A percentile compares a stretch with the other conserved stretches of the same genome.
These are phyloP conservation scores for Nomada flava DNA, from an alignment of 2,888 invertebrate genomes.

Conservation along the genomic window DNA sequence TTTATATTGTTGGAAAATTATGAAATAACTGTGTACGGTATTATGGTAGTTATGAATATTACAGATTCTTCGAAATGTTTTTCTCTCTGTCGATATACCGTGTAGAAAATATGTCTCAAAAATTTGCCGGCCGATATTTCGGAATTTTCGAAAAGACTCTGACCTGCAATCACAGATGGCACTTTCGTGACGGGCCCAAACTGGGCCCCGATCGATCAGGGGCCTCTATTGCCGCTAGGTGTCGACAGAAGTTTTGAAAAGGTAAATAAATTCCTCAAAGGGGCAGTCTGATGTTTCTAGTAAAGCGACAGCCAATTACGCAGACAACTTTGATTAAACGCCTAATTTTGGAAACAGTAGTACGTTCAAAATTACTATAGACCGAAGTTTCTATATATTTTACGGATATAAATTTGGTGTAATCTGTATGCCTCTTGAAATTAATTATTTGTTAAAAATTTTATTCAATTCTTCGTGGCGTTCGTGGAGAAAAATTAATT, in stretches of 20 bases:
- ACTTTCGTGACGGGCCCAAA: constrained; percentile 27
- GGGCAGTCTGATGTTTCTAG: too few relatives aligned
- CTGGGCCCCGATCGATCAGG: constrained; percentile 27
- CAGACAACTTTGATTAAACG: too few relatives aligned
- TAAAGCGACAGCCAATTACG: too few relatives aligned
- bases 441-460: not conserved
- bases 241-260: constrained; percentile 52
- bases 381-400: too few relatives aligned
- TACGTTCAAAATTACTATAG: too few relatives aligned
- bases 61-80: not conserved
- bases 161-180: constrained; percentile 64
- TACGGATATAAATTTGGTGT: too few relatives aligned
- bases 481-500: too few relatives aligned
- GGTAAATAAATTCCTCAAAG: not conserved
- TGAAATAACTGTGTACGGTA: not conserved
- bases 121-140: constrained; percentile 43
- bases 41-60: too few relatives aligned
- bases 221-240: constrained; percentile 56
- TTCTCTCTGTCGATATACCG: constrained; percentile 5
- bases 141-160: constrained; percentile 3
- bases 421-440: not conserved
- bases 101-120: not conserved
- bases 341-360: too few relatives aligned
- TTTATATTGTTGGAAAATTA: too few relatives aligned
- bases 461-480: too few relatives aligned